Base-by-base conservation (phyloP, 2,888 invertebrate species). In the Rhodophaea formosa region DNA sequence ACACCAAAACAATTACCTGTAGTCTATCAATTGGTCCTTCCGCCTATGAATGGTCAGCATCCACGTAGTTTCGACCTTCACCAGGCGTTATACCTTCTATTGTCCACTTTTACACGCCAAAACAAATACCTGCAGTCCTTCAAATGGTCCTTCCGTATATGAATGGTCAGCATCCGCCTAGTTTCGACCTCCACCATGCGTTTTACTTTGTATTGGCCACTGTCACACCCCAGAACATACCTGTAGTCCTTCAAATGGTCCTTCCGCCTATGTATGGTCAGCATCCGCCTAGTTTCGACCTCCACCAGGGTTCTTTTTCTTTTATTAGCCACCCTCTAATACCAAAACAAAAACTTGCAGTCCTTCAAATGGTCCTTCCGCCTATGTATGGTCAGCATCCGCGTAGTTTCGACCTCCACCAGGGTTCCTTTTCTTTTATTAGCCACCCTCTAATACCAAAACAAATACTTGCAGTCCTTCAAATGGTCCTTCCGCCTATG, bases 321-420 rank as follows among this genome's bases (percentile, higher is more conserved):
- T 12, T 46, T 15, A 3, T 45, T 45, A 3, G 8, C 29, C 23
- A 10, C 12, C 6, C 1, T 7, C 15, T 7, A 1, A 30, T 3
- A 1, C 5, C 30, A 8, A n/a, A n/a, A 32, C 53, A 61, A 23
- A 58, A 62, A 86, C 89, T 88, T 82, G 57, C 79, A 89, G 42
- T 88, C 89, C 63, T 87, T 89, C 1, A 88, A 63, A 64, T 90
- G 88, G 3, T 86, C 87, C 62, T 88, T 89, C 60, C 89, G 62
- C 47, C 78, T 70, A 7, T 91, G 90, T 61, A 88, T 84, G 0
- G 89, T 89, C 7, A 88, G 68, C 35, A 75, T 82, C 0, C 90
- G 69, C 1, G 88, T 63, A 0, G 86, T 84, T 12, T 86, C 85
- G 53, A 74, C 23, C 23, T 23, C 5, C 23, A 23, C 23, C 23